Evolutionary conservation across 2,888 invertebrate genomes (phyloP).

Genomic region (Hirtodrosophila duncani): DNA sequence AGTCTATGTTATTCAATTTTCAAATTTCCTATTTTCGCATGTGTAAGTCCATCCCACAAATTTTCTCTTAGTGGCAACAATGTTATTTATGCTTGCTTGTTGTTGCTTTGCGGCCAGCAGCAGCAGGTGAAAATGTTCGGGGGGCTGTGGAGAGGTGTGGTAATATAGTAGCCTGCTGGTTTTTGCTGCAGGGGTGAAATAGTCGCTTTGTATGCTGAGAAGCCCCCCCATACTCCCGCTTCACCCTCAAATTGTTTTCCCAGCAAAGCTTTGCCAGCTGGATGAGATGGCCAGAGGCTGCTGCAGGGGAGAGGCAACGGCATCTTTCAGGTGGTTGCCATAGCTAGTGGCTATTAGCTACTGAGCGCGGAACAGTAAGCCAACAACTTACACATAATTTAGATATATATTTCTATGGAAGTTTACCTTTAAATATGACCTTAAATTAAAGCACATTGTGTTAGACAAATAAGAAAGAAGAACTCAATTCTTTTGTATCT

Average conservation of each 20-base stretch:
- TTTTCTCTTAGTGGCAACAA: slow-evolving; percentile 46
- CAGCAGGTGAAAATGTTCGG: slow-evolving; percentile 57
- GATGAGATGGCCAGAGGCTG: too few species aligned
- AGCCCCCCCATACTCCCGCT: slow-evolving; percentile 21
- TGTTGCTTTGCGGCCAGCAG: slow-evolving; percentile 49
- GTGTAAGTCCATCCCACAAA: slow-evolving; percentile 6
- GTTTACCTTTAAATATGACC: neutral
- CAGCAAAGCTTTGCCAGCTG: too few species aligned
- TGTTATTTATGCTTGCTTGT: slow-evolving; percentile 54
- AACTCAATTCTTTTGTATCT: too few species aligned
- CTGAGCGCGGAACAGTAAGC: too few species aligned
- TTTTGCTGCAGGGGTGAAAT: slow-evolving; percentile 22
- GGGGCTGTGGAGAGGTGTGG: neutral
- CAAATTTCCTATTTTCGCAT: too few species aligned
- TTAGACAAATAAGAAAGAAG: too few species aligned
- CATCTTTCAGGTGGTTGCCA: slow-evolving; percentile 17
- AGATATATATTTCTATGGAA: neutral
- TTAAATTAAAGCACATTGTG: too few species aligned
- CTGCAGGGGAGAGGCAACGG: too few species aligned
- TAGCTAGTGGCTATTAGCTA: slow-evolving; percentile 56
- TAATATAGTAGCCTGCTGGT: neutral
- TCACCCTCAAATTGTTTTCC: slow-evolving; percentile 52
- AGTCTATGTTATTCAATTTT: too few species aligned
- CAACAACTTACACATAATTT: too few species aligned
- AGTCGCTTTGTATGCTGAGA: slow-evolving; percentile 41